Conservation (phyloP, 1,140 invertebrate species). For the Drosophila pandora region DNA sequence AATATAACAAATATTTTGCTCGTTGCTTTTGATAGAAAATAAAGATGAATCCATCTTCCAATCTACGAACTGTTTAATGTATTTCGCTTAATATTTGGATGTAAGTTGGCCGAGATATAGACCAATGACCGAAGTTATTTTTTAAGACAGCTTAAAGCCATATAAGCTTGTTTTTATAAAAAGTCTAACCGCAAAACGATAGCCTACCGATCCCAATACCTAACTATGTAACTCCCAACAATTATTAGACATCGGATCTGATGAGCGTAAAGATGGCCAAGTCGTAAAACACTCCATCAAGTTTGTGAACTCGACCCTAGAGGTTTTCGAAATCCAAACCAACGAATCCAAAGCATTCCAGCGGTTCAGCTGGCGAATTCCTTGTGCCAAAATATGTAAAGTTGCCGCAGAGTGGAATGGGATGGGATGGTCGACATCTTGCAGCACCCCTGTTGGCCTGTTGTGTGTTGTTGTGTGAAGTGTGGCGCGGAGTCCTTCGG, state of each 20-base stretch:
- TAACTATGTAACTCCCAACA: background rate
- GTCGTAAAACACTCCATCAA: background rate
- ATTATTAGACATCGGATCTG: background rate
- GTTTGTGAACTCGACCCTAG: constrained; percentile 6
- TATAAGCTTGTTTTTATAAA: no score
- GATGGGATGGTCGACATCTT: constrained; percentile 34
- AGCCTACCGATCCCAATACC: background rate
- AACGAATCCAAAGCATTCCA: constrained; percentile 25
- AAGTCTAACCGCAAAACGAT: no score
- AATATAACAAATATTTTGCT: no score
- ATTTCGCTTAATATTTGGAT: no score
- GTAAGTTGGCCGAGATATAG: no score
- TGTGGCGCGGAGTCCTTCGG: constrained; percentile 29
- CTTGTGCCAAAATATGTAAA: constrained; percentile 46
- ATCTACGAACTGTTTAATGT: no score
- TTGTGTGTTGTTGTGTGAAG: constrained; percentile 24
- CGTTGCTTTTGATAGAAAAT: no score
- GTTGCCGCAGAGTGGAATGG: constrained; percentile 17
- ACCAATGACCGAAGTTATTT: no score
- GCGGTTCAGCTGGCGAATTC: constrained; percentile 39
- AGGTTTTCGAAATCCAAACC: constrained; percentile 29
- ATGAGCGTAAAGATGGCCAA: background rate
- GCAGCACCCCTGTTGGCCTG: constrained; percentile 17
- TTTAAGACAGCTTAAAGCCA: no score
- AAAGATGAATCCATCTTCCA: no score